phyloP scores from a whole-genome alignment of 2,888 invertebrate genomes.

The Diadegma fenestrale region DNA sequence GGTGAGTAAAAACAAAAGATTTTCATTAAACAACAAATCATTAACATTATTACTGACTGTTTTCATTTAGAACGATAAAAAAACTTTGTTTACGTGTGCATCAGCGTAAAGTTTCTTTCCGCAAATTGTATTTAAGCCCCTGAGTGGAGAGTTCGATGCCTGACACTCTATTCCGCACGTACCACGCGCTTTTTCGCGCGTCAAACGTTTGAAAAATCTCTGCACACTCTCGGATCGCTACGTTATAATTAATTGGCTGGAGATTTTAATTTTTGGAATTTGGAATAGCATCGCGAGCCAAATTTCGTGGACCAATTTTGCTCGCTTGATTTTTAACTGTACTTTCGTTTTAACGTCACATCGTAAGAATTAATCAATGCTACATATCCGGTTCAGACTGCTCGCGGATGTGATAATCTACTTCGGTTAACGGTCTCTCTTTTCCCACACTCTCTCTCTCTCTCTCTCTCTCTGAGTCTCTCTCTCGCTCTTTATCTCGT shows the following conservation, averaged over 20 bases:
- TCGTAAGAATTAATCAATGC: slow-evolving; percentile 11
- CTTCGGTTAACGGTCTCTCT: slow-evolving; percentile 49
- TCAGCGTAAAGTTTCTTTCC: neutral
- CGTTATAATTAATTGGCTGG: neutral
- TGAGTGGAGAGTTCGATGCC: slow-evolving; percentile 47
- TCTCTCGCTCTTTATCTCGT: slow-evolving; percentile 35
- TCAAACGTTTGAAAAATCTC: neutral
- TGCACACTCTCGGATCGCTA: neutral
- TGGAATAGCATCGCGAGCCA: neutral
- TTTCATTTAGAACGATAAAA: neutral
- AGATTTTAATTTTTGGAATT: neutral
- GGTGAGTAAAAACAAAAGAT: slow-evolving; percentile 37
- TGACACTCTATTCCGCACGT: neutral
- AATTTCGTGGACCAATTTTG: neutral
- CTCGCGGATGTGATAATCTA: slow-evolving; percentile 59
- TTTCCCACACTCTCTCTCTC: slow-evolving; percentile 11
- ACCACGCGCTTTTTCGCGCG: neutral
- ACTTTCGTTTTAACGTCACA: slow-evolving; percentile 41
- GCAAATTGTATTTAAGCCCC: neutral
- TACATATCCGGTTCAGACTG: slow-evolving; percentile 52
- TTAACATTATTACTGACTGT: neutral
- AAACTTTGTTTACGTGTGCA: neutral
- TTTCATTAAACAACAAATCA: neutral
- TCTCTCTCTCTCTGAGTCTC: neutral
- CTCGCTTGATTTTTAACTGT: slow-evolving; percentile 3